Evolutionary conservation across 2,888 invertebrate genomes (phyloP).

Genomic region (Liodrosophila aerea): DNA sequence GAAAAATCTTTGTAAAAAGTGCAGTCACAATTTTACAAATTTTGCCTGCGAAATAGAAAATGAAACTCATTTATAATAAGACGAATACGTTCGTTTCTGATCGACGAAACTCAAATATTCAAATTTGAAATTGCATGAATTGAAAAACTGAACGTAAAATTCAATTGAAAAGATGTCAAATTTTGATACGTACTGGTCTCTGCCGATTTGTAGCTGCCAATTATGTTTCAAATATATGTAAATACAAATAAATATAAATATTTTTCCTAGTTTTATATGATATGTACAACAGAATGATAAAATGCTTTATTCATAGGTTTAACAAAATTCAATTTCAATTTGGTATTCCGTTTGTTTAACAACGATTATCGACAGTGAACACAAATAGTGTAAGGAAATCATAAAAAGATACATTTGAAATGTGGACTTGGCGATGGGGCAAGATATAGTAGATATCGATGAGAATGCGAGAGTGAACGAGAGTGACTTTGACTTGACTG

Average conservation of each 20-base stretch:
- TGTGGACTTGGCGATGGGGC: constrained; percentile 35
- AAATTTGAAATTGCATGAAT: constrained; percentile 37
- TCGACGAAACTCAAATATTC: constrained; percentile 17
- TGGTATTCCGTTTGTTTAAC: constrained; percentile 32
- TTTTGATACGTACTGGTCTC: constrained; percentile 55
- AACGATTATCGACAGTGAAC: constrained; percentile 50
- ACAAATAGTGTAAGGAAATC: constrained; percentile 26
- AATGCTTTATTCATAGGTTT: constrained; percentile 51
- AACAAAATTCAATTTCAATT: constrained; percentile 48
- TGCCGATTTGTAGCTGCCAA: constrained; percentile 65
- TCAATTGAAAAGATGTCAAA: constrained; percentile 26
- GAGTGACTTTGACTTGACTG: constrained; percentile 4
- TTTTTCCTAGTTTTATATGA: constrained; percentile 30
- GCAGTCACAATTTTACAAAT: constrained; percentile 65
- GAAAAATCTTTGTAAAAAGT: constrained; percentile 44
- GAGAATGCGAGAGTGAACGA: constrained; percentile 35
- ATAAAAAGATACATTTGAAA: constrained; percentile 26
- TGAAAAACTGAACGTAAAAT: constrained; percentile 37
- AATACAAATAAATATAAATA: constrained; percentile 26
- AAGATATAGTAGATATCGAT: constrained; percentile 19
- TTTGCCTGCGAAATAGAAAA: constrained; percentile 78
- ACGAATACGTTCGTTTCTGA: constrained; percentile 6
- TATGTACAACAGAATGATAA: constrained; percentile 49
- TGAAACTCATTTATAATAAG: constrained; percentile 34
- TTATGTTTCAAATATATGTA: constrained; percentile 28